Evolutionary conservation across 2,888 invertebrate genomes (phyloP), one percentile per base, ranked within the genome.

Genomic region (Tinea trinotella): DNA sequence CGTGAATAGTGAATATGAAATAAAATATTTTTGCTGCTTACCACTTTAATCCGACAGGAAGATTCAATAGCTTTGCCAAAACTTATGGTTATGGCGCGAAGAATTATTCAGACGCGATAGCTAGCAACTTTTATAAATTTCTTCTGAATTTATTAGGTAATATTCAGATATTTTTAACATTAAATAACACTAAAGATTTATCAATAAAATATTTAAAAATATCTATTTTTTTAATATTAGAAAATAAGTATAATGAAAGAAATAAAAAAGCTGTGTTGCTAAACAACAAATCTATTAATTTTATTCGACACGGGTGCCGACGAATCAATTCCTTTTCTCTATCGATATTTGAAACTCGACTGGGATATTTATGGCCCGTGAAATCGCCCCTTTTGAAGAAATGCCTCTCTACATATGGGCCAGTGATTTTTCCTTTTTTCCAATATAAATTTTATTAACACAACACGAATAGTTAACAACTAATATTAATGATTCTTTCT

Each of bases 341-440:
- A 67, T 71, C 66, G 67, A 67, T 70, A 70, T 71, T 71, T 72
- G 64, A 68, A 70, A 76, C 70, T 65, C 68, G 65, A 67, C 68
- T 65, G 65, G 64, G 67, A 70, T 79, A 71, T 77, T 84, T 84
- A 85, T 85, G 83, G 73, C 70, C 74, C 85, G 80, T 85, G 80
- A 84, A 84, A 85, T 85, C 75, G 81, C 66, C 68, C 70, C 67
- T n/a, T 74, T 79, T 80, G 74, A 79, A 67, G 67, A 62, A 65
- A 70, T 69, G 67, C 70, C 63, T 67, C 64, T 65, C 68, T 64
- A 13, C 20, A 49, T 22, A 71, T 66, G 67, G 66, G 63, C 65
- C 66, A 64, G 64, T 63, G 71, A 69, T 71, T 85, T 82, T 84
- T 77, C 81, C 80, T 50, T 50, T 50, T 50, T 50, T 48, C 48